Base-by-base conservation (phyloP, 1,140 invertebrate genomes). In the Drosophila funebris region DNA sequence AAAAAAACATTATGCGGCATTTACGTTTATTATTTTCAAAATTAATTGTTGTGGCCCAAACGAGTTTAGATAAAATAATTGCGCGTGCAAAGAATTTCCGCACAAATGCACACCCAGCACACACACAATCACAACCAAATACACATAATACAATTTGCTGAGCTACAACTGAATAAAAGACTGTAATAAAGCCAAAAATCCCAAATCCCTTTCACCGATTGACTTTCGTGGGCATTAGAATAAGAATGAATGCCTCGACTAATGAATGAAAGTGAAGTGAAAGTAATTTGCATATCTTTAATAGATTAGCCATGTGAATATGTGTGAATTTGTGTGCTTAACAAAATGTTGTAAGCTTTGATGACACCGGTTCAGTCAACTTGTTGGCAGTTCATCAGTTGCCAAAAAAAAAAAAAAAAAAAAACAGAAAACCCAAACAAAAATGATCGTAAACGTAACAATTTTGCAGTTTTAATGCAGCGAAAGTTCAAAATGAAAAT, bases 211-310 rank as follows among this genome's bases (percentile, higher is more conserved):
- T 87, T 87, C 83, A 71, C 83, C 78, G 36, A 76, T 73, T 50
- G 68, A 66, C 46, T 80, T 77, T 74, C 74, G 57, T 11, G 43
- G 58, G 36, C 27, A 82, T 87, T 88, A 89, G 83, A 88, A 89
- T 88, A 83, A 88, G 83, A 88, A 88, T 79, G 64, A 79, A 84
- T 63, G 31, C 33, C 39, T n/a, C 62, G 44, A 39, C 69, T 78
- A 88, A 83, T 76, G 76, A 88, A 88, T 36, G 83, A 88, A 88
- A 88, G 83, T 88, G 69, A 88, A 88, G 83, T 88, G 83, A 88
- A 88, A 88, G 84, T 76, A 44, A 88, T 87, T 87, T 88, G 82
- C 82, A 85, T 85, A 85, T 64, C 36, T 24, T 52, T 8, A 13
- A 24, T 41, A 52, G 13, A 44, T 29, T 14, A 37, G 29, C 4